Evolutionary conservation across 2,888 invertebrate species (phyloP).

Genomic region (Yponomeuta evonymella): DNA sequence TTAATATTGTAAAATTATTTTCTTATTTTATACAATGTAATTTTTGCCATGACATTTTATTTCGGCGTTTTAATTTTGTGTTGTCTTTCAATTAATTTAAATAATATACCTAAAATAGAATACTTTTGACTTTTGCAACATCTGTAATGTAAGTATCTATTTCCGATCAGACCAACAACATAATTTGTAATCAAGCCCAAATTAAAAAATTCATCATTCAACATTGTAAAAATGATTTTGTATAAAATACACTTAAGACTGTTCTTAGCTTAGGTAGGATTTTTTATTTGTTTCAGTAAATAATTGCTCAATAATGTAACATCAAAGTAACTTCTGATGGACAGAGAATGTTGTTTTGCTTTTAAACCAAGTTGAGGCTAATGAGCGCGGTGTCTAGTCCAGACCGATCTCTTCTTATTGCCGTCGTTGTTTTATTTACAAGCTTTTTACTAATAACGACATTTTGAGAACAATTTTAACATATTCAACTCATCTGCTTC

Average conservation of each 20-base stretch:
- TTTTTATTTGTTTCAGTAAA: slow-evolving; percentile 26
- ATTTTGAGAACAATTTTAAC: slow-evolving; percentile 2
- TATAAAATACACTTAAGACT: slow-evolving; percentile 63
- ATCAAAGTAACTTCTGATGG: slow-evolving; percentile 25
- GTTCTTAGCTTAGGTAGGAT: slow-evolving; percentile 37
- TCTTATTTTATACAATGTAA: slow-evolving; percentile 26
- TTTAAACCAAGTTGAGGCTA: slow-evolving; percentile 50
- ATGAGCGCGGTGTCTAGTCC: slow-evolving; percentile 42
- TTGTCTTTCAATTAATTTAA: slow-evolving; percentile 15
- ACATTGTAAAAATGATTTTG: slow-evolving; percentile 26
- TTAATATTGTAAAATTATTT: slow-evolving; percentile 23
- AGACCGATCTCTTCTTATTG: slow-evolving; percentile 43
- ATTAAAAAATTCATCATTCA: slow-evolving; percentile 23
- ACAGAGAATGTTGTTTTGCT: slow-evolving; percentile 24
- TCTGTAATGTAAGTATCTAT: slow-evolving; percentile 8
- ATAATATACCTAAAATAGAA: slow-evolving; percentile 8
- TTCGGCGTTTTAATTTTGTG: slow-evolving; percentile 19
- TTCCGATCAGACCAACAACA: too few relatives aligned
- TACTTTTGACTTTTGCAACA: slow-evolving; percentile 14
- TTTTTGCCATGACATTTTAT: slow-evolving; percentile 31
- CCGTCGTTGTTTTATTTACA: slow-evolving; percentile 26
- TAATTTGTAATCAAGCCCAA: slow-evolving; percentile 28
- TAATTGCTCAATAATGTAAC: slow-evolving; percentile 27
- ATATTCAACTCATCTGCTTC: not conserved
- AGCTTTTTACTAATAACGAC: not conserved